Evolutionary conservation across 37 sponge, comb jelly and placozoan genomes (phyloP).

Genomic region (Axinella damicornis): DNA sequence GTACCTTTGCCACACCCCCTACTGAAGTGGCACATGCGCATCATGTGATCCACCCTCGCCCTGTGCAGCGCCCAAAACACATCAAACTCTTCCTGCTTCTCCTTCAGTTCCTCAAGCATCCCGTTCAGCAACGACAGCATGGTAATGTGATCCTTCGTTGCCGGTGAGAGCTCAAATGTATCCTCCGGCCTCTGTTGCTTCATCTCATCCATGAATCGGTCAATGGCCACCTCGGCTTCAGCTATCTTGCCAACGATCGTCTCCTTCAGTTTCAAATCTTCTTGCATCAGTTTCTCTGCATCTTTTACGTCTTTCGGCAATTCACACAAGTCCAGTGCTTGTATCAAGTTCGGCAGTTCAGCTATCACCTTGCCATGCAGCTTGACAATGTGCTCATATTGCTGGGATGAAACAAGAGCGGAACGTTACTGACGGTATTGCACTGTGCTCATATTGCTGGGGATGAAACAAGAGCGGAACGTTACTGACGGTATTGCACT

Average conservation of each 20-base stretch:
- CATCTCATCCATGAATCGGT: constrained; percentile 26
- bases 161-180: background rate
- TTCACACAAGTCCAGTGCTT: constrained; percentile 27
- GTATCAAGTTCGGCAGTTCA: constrained; percentile 10
- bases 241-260: constrained; percentile 45
- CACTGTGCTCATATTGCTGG: too few species aligned
- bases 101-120: constrained; percentile 40
- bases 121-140: constrained; percentile 40
- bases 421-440: too few species aligned
- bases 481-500: too few species aligned
- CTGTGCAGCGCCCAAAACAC: constrained; percentile 75
- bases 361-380: constrained; percentile 24
- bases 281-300: constrained; percentile 63
- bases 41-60: constrained; percentile 73
- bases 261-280: constrained; percentile 80
- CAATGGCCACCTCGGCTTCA: constrained; percentile 46
- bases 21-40: constrained; percentile 68
- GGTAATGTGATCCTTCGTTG: constrained; percentile 31
- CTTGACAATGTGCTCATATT: constrained; percentile 47
- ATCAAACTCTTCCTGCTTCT: constrained; percentile 47
- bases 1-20: constrained; percentile 78
- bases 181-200: background rate
- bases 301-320: constrained; percentile 60
- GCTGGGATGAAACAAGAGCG: too few species aligned
- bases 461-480: too few species aligned